Evolutionary conservation across 2,888 invertebrate genomes (phyloP), one percentile per base, ranked within the genome.

Genomic region (Pomacea canaliculata): DNA sequence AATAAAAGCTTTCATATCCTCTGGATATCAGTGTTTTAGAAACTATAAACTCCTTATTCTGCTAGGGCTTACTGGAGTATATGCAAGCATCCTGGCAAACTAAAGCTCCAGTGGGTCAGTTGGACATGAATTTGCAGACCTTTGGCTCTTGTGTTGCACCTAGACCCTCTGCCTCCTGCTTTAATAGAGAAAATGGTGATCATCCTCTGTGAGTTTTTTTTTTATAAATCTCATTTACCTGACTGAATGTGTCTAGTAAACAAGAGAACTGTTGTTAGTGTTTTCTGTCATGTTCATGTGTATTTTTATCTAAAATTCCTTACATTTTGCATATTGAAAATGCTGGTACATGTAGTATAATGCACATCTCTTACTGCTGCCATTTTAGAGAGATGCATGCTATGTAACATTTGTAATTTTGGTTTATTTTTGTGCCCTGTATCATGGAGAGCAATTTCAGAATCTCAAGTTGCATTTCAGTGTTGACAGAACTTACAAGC

Each of bases 401-500:
- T 37, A 37, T 37, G 37, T 5, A 37, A 37, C 37, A 37, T 37
- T 37, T 37, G 37, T 68, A 16, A 68, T 27, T 68, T 27, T 56
- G 27, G 12, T 27, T 65, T n/a, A 65, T 65, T 65, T 37, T n/a
- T 62, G 7, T 19, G 19, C 23, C 19, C 62, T n/a, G 62, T 62
- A 62, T n/a, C 23, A 23, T 23, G 19, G 62, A 23, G 62, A 37
- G 5, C 37, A 37, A 37, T 37, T 37, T 37, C 37, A 37, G 37
- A 37, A 37, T 5, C 5, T 37, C 5, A 37, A 5, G 37, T 5
- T 37, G 37, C 1, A 37, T 56, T 56, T 71, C 80, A 90, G 89
- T 46, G 85, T 91, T 73, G 91, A 91, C 84, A 85, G 88, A 48
- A 92, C 91, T 0, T 92, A 91, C 86, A 92, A 92, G 82, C 84